These are phyloP conservation scores for Spheniscus humboldti DNA, from an alignment of 2,797 vertebrate species.

Conservation along the genomic window DNA sequence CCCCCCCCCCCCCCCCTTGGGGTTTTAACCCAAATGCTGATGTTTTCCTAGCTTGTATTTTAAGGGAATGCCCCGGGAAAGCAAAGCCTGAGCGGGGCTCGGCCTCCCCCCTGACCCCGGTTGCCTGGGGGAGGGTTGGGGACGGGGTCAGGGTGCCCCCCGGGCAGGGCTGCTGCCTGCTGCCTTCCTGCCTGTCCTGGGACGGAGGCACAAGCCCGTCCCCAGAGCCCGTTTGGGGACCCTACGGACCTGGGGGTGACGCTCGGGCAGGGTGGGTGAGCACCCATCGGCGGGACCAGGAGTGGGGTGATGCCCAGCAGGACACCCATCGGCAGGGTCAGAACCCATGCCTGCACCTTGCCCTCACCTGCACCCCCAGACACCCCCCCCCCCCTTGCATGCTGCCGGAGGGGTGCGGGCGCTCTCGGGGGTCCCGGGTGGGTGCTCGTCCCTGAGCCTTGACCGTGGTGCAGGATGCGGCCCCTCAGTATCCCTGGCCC, in stretches of 20 bases:
- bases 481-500: not conserved
- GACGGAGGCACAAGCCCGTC: too few species aligned
- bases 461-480: not conserved
- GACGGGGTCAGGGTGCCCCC: not conserved
- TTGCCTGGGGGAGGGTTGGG: rapidly evolving
- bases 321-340: not conserved
- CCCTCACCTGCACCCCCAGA: not conserved
- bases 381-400: too few species aligned
- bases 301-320: not conserved
- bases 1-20: not conserved
- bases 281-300: not conserved
- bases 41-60: not conserved
- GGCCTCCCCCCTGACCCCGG: rapidly evolving
- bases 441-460: not conserved
- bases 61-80: not conserved
- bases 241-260: not conserved
- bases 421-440: not conserved
- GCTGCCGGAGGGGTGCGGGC: not conserved
- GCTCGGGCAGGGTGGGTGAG: not conserved
- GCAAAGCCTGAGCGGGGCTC: rapidly evolving
- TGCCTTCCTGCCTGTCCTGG: not conserved
- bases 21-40: not conserved
- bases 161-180: not conserved
- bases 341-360: too few species aligned
- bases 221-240: not conserved